A percentile compares a stretch with the other conserved stretches of the same genome.
Conservation (phyloP, 2,888 invertebrate species). For the Desoria tigrina region DNA sequence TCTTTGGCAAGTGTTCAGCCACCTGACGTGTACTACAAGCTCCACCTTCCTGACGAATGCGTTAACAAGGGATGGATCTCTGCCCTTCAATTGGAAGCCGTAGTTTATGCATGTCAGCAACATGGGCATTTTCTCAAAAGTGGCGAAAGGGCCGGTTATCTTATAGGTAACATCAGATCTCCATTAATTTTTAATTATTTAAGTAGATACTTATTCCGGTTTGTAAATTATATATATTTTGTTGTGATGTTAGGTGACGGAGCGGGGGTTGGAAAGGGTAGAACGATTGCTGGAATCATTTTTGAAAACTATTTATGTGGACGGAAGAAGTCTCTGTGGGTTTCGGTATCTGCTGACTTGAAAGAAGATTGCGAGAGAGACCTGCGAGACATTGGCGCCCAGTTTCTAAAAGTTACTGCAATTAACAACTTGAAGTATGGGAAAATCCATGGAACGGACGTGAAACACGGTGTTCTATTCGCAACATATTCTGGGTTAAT, state of each 20-base stretch:
- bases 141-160: slow-evolving; percentile 88
- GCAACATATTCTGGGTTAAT: slow-evolving; percentile 97
- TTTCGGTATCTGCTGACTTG: slow-evolving; percentile 97
- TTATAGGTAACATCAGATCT: slow-evolving; percentile 72
- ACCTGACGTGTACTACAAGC: slow-evolving; percentile 83
- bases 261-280: slow-evolving; percentile 95
- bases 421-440: slow-evolving; percentile 97
- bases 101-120: slow-evolving; percentile 95
- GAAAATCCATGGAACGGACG: slow-evolving; percentile 86
- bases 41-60: slow-evolving; percentile 75
- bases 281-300: slow-evolving; percentile 97
- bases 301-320: slow-evolving; percentile 94
- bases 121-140: slow-evolving; percentile 88
- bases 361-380: slow-evolving; percentile 98
- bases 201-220: too few relatives aligned
- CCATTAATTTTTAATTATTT: too few relatives aligned
- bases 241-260: slow-evolving; percentile 89
- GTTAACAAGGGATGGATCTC: slow-evolving; percentile 84
- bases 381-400: slow-evolving; percentile 90
- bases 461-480: slow-evolving; percentile 94
- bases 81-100: slow-evolving; percentile 94
- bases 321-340: slow-evolving; percentile 94
- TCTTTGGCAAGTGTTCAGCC: slow-evolving; percentile 95
- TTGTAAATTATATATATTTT: too few relatives aligned
- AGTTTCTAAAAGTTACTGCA: slow-evolving; percentile 79